Evolutionary conservation across 2,888 invertebrate species (phyloP).

Genomic region (Cephonodes hylas): DNA sequence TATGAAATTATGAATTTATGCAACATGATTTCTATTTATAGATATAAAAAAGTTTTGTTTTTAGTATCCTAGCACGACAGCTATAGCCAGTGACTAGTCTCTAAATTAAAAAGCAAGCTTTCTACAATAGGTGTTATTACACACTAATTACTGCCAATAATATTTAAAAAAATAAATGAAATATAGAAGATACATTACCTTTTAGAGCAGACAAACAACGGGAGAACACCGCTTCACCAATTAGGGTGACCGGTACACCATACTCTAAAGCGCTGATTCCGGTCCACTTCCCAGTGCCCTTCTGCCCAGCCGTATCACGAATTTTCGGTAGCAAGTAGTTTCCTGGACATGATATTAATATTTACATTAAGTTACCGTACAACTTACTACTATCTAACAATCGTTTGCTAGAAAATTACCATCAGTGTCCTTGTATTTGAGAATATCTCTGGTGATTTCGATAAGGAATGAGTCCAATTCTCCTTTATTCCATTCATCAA

Average conservation of each 20-base stretch:
- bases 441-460: conserved; percentile 97
- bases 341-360: conserved; percentile 64
- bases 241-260: conserved; percentile 98
- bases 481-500: conserved; percentile 97
- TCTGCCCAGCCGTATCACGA: conserved; percentile 97
- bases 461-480: conserved; percentile 98
- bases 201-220: conserved; percentile 96
- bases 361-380: not conserved
- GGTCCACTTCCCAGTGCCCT: conserved; percentile 99
- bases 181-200: conserved; percentile 66
- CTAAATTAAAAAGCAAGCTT: no score
- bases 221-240: conserved; percentile 98
- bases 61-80: no score
- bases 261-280: conserved; percentile 97
- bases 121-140: no score
- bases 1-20: no score
- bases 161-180: not conserved
- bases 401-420: conserved; percentile 67
- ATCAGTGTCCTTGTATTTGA: conserved; percentile 92
- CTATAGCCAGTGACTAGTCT: no score
- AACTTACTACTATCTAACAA: not conserved
- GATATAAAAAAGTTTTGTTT: no score
- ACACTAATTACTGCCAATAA: not conserved
- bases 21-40: no score
- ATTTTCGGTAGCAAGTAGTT: conserved; percentile 93